phyloP scores from a whole-genome alignment of 2,888 invertebrate genomes.

The Idaea aversata region DNA sequence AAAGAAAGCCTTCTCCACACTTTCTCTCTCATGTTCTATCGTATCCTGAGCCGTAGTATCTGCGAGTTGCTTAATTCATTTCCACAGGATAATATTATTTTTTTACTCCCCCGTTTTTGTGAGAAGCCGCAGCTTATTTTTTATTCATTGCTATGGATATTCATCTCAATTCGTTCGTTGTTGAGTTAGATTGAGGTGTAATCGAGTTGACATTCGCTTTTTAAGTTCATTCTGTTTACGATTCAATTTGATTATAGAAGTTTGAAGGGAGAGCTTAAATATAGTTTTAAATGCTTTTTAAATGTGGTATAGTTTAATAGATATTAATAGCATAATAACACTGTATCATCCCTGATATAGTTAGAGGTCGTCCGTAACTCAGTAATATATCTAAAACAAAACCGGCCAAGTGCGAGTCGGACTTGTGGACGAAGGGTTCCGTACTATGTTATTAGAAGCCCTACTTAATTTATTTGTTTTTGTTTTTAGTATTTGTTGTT shows the following conservation, averaged over 20 bases:
- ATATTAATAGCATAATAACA: no score
- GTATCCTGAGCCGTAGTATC: constrained; percentile 62
- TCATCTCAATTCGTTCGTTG: constrained; percentile 58
- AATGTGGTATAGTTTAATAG: no score
- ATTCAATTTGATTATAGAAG: constrained; percentile 13
- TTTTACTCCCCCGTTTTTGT: constrained; percentile 75
- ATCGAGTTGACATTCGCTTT: constrained; percentile 59
- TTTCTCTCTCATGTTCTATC: constrained; percentile 24
- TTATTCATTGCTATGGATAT: constrained; percentile 76
- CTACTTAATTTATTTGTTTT: no score
- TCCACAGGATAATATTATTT: constrained; percentile 80
- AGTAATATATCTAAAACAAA: no score
- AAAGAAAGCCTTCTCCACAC: constrained; percentile 29
- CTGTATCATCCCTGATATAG: no score
- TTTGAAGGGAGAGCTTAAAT: not conserved
- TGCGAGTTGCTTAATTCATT: constrained; percentile 78
- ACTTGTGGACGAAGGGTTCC: no score
- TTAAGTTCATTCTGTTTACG: constrained; percentile 28
- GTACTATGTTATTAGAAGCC: no score
- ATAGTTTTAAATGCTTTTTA: not conserved
- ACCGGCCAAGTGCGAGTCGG: no score
- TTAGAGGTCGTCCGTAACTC: no score
- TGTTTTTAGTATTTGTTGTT: no score
- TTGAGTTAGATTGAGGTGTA: constrained; percentile 62
- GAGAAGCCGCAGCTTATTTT: constrained; percentile 75